phyloP scores from a whole-genome alignment of 1,140 invertebrate species.

The Rhyacophila brunnea region DNA sequence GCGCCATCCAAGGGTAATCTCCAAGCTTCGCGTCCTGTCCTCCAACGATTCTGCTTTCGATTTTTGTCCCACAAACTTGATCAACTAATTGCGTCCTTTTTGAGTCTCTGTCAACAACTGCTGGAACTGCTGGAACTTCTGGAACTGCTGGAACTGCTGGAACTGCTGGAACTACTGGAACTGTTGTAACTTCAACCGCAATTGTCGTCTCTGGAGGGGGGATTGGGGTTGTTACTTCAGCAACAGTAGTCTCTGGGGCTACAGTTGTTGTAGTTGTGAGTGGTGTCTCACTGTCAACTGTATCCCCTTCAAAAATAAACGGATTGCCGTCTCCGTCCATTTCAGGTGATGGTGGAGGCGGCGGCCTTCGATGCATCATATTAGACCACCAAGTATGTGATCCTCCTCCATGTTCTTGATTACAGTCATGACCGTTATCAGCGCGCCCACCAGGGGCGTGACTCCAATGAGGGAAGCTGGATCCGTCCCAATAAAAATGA shows the following conservation, averaged over 20 bases:
- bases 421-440: conserved; percentile 12
- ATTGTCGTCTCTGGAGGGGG: not conserved
- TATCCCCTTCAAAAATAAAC: too few species aligned
- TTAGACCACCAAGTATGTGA: not conserved
- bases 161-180: conserved; percentile 1
- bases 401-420: not conserved
- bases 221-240: not conserved
- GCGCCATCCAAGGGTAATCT: conserved; percentile 52
- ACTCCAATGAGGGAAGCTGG: conserved; percentile 30
- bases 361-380: not conserved
- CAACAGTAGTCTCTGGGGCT: not conserved
- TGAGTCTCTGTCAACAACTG: conserved; percentile 7
- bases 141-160: conserved; percentile 2
- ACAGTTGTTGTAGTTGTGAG: conserved; percentile 2
- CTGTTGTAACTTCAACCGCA: conserved; percentile 8
- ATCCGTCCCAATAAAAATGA: conserved; percentile 27
- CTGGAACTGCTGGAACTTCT: conserved; percentile 2
- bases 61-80: conserved; percentile 47
- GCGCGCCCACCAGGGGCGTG: conserved; percentile 7
- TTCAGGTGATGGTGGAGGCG: not conserved
- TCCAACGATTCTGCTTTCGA: conserved; percentile 46
- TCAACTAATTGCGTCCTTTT: conserved; percentile 12
- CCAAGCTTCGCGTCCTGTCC: conserved; percentile 43
- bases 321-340: not conserved
- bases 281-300: not conserved